Conservation (phyloP, 2,113 vertebrate species). For the Sinosuthora webbiana region DNA sequence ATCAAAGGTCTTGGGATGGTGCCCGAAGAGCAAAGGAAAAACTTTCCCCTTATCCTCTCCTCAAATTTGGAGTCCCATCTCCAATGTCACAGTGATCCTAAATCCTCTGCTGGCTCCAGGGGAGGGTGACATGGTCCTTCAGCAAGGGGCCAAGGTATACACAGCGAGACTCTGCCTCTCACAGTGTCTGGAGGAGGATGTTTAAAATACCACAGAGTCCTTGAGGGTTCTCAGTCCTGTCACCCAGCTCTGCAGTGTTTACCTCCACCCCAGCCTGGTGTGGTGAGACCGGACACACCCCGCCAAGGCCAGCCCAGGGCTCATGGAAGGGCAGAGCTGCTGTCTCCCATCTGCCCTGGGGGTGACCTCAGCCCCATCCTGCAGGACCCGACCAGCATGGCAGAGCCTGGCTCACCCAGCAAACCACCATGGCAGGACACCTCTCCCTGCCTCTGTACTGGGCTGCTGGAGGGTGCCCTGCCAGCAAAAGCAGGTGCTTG, state of each 20-base stretch:
- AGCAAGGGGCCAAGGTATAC: background rate
- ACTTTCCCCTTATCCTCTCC: background rate
- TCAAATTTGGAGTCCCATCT: background rate
- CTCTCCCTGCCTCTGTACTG: background rate
- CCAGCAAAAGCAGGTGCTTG: background rate
- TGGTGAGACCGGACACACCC: accelerated
- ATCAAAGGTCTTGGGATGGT: background rate
- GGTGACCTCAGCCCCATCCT: background rate
- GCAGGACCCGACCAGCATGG: background rate
- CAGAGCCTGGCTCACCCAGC: background rate
- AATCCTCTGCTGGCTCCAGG: background rate
- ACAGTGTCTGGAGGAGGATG: background rate
- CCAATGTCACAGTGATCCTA: background rate
- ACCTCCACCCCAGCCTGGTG: background rate
- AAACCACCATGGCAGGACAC: accelerated
- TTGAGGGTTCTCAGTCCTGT: background rate
- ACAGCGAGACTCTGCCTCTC: accelerated
- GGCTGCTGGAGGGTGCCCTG: background rate
- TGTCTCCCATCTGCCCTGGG: background rate
- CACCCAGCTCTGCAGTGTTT: background rate
- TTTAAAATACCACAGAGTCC: background rate
- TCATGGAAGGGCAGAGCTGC: background rate
- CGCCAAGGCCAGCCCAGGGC: background rate
- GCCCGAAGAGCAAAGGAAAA: background rate
- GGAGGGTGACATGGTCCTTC: background rate